phyloP scores from a whole-genome alignment of 2,888 invertebrate genomes.

The Hypolimnas misippus region DNA sequence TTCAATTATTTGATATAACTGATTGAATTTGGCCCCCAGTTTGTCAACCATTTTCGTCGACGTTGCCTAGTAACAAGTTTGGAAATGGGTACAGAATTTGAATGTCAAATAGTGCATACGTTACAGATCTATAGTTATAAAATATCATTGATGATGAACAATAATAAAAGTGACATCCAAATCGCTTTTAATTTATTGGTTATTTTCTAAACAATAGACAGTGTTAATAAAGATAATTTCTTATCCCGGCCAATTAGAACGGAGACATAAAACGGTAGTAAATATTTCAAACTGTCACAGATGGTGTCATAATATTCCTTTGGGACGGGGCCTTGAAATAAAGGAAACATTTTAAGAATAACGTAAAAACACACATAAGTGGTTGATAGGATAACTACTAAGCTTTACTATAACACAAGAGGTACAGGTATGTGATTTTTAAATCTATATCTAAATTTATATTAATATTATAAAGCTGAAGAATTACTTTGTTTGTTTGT shows the following conservation, averaged over 20 bases:
- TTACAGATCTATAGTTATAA: no score
- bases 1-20: no score
- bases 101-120: no score
- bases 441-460: no score
- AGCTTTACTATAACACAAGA: not conserved
- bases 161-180: not conserved
- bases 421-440: not conserved
- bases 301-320: conserved; percentile 62
- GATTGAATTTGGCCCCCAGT: no score
- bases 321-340: conserved; percentile 21
- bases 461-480: no score
- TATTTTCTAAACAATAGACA: conserved; percentile 12
- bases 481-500: no score
- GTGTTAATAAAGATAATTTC: conserved; percentile 20
- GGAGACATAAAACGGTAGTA: conserved; percentile 68
- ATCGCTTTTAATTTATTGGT: not conserved
- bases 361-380: not conserved
- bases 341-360: conserved; percentile 3
- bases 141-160: no score
- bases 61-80: no score
- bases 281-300: conserved; percentile 67
- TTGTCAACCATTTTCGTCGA: no score
- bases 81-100: no score
- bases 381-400: not conserved
- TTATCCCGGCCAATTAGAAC: conserved; percentile 53